Base-by-base conservation (phyloP, 2,113 vertebrate species). In the Bufo gargarizans region DNA sequence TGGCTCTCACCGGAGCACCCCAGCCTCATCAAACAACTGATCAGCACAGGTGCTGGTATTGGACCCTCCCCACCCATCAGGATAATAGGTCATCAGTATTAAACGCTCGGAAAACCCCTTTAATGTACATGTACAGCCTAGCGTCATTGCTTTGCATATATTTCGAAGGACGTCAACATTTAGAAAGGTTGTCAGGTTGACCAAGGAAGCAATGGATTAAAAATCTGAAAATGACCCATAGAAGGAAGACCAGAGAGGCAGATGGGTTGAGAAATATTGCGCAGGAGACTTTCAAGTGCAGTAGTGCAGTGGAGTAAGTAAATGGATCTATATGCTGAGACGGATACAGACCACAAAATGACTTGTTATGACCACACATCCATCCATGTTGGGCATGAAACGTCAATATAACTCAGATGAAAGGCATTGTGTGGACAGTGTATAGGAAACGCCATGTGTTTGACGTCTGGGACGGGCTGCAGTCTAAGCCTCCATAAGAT, bases 401-500 rank as follows among this genome's bases (percentile, higher is more conserved):
- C 10, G 16, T 76, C 72, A 76, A 16, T 19, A 50, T 17, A 72
- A 33, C 11, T 33, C 10, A 33, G 71, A 74, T 43, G 47, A 45
- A 76, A 76, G 13, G 56, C 47, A 78, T 45, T 59, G n/a, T 59
- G 33, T 45, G 58, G 78, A 59, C 33, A 45, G 56, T 11, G 45
- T 81, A 61, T 61, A 45, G 56, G 77, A 45, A 61, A 81, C 11
- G 0, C 89, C 89, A 80, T 83, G 88, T 84, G 88, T 56, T 84
- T 91, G 88, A 84, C 91, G 72, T 87, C 0, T 45, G 67, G 89
- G 85, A 77, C 84, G 4, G 0, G 0, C 63, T 88, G 79, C 74
- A 91, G 82, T 89, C 82, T 76, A 67, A 91, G 91, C 45, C 91
- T 92, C 88, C 85, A 83, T 19, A 53, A 87, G 88, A 90, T 92